Base-by-base conservation (phyloP, 1,140 invertebrate genomes). In the Trachymyrmex septentrionalis region DNA sequence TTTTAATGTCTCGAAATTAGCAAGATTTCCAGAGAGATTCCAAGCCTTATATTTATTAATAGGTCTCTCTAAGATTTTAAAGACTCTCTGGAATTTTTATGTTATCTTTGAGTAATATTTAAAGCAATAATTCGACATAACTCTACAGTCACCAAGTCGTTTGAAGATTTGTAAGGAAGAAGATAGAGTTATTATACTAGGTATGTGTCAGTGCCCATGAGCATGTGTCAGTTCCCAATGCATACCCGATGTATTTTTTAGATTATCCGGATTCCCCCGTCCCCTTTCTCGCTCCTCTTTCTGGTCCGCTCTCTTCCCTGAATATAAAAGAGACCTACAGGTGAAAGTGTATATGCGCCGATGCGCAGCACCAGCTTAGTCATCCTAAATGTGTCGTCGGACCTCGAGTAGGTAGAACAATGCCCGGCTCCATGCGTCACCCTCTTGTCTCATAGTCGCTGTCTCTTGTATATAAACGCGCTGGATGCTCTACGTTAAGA, bases 301-400 rank as follows among this genome's bases (percentile, higher is more conserved):
- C 50, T 24, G 34, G 21, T 27, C 53, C 21, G 55, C 67, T 48
- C 34, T 61, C 19, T 27, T 55, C 21, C 14, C 61, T 77, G 87
- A 89, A 82, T 77, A 89, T 86, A 85, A 90, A 89, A 75, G 55
- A 71, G 57, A 72, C 61, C 67, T 76, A 82, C 88, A 89, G 88
- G 88, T 89, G 88, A 90, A 90, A 90, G 87, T 89, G 88, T 63
- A 44, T 44, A 12, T 30, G n/a, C n/a, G n/a, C 61, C 59, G 69
- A 64, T 80, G 71, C 38, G 16, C 78, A 44, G 53, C 57, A 48
- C 67, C 55, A 77, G 27, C 88, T 90, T 90, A 90, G 87, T 90
- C 88, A 89, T 90, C 87, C 82, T 89, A 89, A 82, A 90, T 85
- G 84, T 82, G 88, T 90, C 80, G 88, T 69, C 72, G 61, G 14